phyloP scores from a whole-genome alignment of 2,113 vertebrate species.

The Clarias macrocephalus region DNA sequence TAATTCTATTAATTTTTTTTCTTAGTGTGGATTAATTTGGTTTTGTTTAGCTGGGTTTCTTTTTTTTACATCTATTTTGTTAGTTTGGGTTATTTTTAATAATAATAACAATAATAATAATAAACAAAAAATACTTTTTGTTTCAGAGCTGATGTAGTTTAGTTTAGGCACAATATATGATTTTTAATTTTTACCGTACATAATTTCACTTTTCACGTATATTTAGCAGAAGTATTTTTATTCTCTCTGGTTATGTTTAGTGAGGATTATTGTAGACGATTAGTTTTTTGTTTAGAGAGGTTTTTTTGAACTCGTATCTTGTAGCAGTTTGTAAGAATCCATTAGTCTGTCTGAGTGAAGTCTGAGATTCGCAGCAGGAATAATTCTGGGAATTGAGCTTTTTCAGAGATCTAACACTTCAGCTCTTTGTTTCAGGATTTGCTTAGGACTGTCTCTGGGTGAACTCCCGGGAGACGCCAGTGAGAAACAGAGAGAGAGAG shows the following conservation, averaged over 20 bases:
- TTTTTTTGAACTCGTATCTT: background rate
- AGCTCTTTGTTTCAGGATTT: conserved; percentile 1
- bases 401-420: background rate
- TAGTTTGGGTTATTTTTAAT: too few species aligned
- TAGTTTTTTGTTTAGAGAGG: background rate
- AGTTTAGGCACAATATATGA: background rate
- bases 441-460: background rate
- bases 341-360: background rate
- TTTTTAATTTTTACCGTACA: background rate
- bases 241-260: background rate
- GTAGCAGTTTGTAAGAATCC: background rate
- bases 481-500: too few species aligned
- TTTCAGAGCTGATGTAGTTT: background rate
- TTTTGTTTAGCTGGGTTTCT: background rate
- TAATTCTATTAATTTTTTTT: background rate
- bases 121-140: background rate
- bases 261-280: background rate
- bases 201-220: background rate
- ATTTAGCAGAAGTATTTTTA: too few species aligned
- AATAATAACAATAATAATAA: too few species aligned
- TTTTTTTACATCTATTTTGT: background rate
- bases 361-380: background rate
- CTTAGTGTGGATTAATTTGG: background rate
- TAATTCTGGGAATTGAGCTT: background rate
- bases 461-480: background rate